phyloP scores from a whole-genome alignment of 2,888 invertebrate genomes.

The Phortica okadai region DNA sequence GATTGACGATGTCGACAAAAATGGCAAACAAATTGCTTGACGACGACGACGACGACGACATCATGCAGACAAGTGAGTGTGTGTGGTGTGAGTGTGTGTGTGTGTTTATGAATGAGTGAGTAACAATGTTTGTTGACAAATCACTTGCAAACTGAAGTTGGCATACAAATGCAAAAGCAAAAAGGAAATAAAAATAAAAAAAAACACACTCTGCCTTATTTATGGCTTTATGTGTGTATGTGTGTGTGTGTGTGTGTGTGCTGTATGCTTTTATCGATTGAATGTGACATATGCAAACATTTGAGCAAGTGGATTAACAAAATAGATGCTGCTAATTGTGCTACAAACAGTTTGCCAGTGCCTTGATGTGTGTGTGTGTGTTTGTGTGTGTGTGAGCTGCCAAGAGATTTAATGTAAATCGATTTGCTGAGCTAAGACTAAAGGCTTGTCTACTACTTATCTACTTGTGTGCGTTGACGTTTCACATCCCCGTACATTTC shows the following conservation, averaged over 20 bases:
- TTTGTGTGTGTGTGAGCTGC: constrained; percentile 18
- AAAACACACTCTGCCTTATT: neutral
- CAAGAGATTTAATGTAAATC: constrained; percentile 13
- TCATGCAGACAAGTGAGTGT: neutral
- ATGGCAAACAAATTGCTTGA: constrained; percentile 6
- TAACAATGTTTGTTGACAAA: constrained; percentile 33
- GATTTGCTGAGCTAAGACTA: neutral
- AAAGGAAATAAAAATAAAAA: constrained; percentile 3
- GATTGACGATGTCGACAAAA: neutral
- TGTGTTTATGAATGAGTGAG: constrained; percentile 6
- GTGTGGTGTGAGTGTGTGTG: neutral
- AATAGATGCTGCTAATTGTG: constrained; percentile 49
- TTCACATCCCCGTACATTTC: too few relatives aligned
- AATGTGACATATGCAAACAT: constrained; percentile 32
- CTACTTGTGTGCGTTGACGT: neutral
- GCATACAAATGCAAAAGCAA: constrained; percentile 22
- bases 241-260: constrained; percentile 13
- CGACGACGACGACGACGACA: neutral
- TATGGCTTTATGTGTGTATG: constrained; percentile 15
- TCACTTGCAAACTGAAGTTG: constrained; percentile 28
- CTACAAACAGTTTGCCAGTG: constrained; percentile 32
- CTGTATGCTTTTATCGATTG: constrained; percentile 9
- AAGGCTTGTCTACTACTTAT: neutral
- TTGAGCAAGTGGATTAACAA: constrained; percentile 27
- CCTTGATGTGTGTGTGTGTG: constrained; percentile 28